Evolutionary conservation across 2,888 invertebrate genomes (phyloP).

Genomic region (Agrochola macilenta): DNA sequence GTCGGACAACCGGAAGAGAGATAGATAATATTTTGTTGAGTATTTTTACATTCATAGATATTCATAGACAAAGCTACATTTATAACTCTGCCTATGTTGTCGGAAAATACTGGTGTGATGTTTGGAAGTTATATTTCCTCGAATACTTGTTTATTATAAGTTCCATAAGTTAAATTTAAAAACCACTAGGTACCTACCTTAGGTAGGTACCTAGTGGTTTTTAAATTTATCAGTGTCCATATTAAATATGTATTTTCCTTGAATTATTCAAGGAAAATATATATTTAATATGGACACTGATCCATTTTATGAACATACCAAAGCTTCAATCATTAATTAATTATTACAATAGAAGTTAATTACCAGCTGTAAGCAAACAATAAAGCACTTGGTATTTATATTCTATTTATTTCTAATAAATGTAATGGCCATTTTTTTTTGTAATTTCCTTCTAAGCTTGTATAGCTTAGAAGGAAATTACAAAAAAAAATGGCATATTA

Average conservation of each 20-base stretch:
- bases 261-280: conserved; percentile 30
- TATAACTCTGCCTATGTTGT: neutral
- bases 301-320: neutral
- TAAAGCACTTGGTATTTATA: neutral
- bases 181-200: neutral
- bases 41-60: too few species aligned
- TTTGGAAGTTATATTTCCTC: neutral
- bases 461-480: neutral
- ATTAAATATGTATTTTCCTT: too few species aligned
- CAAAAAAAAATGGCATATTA: neutral
- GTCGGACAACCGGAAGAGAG: too few species aligned
- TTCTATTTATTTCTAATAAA: neutral
- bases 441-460: too few species aligned
- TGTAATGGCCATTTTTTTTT: too few species aligned
- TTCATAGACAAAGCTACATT: too few species aligned
- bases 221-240: too few species aligned
- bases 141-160: neutral
- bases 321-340: neutral
- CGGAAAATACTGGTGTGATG: neutral
- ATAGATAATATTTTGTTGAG: too few species aligned
- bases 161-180: neutral
- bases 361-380: neutral
- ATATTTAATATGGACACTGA: neutral
- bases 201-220: too few species aligned
- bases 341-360: neutral